Percentiles rank a stretch among this genome's conserved stretches.
phyloP scores from a whole-genome alignment of 1,140 invertebrate species.

The Drosophila tani region DNA sequence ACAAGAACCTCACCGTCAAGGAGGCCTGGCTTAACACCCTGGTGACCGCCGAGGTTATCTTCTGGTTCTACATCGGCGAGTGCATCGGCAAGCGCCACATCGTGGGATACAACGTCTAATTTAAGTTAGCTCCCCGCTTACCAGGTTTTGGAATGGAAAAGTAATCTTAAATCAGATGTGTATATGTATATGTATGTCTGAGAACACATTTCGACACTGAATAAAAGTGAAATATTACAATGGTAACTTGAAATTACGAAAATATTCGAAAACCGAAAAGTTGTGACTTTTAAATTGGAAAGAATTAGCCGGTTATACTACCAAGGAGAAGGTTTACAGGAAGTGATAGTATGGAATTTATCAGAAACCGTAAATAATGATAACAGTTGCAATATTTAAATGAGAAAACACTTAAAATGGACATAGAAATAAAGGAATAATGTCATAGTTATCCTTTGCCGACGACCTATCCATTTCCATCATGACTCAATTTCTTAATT shows the following conservation, averaged over 20 bases:
- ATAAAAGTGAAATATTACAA: conserved; percentile 51
- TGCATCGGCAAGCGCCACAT: conserved; percentile 97
- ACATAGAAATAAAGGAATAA: too few species aligned
- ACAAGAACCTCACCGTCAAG: conserved; percentile 93
- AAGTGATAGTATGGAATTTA: too few species aligned
- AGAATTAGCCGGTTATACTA: not conserved
- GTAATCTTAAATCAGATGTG: conserved; percentile 35
- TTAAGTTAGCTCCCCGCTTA: conserved; percentile 23
- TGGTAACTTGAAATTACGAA: conserved; percentile 18
- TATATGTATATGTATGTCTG: conserved; percentile 28
- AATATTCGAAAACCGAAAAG: conserved; percentile 12
- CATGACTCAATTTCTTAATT: too few species aligned
- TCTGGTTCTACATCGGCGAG: conserved; percentile 99
- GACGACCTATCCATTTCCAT: too few species aligned
- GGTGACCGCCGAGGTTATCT: conserved; percentile 93
- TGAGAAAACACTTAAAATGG: too few species aligned
- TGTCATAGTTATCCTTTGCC: too few species aligned
- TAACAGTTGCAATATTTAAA: too few species aligned
- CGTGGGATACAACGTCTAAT: conserved; percentile 95
- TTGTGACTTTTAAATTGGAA: not conserved
- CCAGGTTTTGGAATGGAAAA: conserved; percentile 18
- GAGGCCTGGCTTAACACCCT: conserved; percentile 96
- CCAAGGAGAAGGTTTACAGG: too few species aligned
- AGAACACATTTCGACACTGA: conserved; percentile 40
- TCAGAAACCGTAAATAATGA: too few species aligned